Base-by-base conservation (phyloP, 2,113 vertebrate species). In the Carlito syrichta region DNA sequence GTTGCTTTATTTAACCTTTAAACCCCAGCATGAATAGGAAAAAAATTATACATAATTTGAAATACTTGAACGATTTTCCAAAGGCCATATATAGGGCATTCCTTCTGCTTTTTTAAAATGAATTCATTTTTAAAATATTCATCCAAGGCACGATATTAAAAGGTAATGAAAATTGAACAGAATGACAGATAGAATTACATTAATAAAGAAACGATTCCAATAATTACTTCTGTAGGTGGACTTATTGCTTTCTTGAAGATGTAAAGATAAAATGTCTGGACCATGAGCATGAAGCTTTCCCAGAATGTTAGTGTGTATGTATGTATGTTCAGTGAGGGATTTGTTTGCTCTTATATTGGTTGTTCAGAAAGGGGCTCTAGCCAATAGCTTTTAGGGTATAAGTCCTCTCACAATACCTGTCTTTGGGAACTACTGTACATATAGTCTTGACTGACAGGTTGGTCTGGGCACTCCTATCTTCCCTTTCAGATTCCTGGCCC, bases 31-130 rank as follows among this genome's bases (percentile, higher is more conserved):
- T 38, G 35, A 85, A 69, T 52, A 93, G 45, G 52, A n/a, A 25
- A 54, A 22, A 78, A 84, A 25, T 93, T 83, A 60, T 30, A 63
- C 52, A 45, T 91, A 86, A 89, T 82, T 93, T 71, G 62, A 73
- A 97, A 91, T 71, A 69, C 48, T 56, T 94, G 30, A 92, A 52
- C 92, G 60, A 91, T 91, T 92, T 88, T 84, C 35, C 63, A 52
- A 30, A 89, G 45, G 58, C 19, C 43, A 88, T 35, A 88, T 35
- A 74, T 50, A 63, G 17, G 16, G 11, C 2, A 93, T 81, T 93
- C 5, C 30, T 90, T 87, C 82, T 85, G 20, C 13, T 85, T 25
- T 38, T 81, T 82, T 94, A 17, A 32, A 66, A 71, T 91, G 19
- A 93, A 66, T 71, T 94, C 12, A 78, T 79, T 94, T 79, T 94